Evolutionary conservation across 2,888 invertebrate genomes (phyloP).

Genomic region (Dryobotodes eremita): DNA sequence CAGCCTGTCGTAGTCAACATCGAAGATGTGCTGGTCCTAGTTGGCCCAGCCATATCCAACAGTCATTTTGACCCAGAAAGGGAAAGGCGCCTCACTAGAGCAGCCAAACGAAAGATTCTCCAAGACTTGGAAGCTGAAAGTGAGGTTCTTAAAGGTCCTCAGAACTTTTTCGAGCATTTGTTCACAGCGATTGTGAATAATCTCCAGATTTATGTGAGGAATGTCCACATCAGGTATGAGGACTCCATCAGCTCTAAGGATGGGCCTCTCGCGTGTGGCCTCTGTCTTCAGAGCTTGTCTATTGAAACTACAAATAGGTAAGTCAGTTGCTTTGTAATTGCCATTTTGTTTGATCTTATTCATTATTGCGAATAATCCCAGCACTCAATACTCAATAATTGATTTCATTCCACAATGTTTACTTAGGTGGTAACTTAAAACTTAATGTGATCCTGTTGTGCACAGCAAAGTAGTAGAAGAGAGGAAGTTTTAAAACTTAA

Average conservation of each 20-base stretch:
- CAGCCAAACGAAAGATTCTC: conserved; percentile 93
- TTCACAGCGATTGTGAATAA: conserved; percentile 95
- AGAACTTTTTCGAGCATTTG: conserved; percentile 93
- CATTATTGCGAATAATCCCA: neutral
- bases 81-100: conserved; percentile 93
- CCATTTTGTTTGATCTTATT: neutral
- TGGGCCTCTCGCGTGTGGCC: conserved; percentile 93
- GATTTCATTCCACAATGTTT: neutral
- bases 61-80: conserved; percentile 93
- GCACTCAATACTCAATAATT: neutral
- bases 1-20: conserved; percentile 94
- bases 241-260: conserved; percentile 93
- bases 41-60: conserved; percentile 93
- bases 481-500: neutral
- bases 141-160: conserved; percentile 91
- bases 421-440: neutral
- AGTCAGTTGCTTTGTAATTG: conserved; percentile 66
- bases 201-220: conserved; percentile 94
- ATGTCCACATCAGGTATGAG: conserved; percentile 95
- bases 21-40: conserved; percentile 94
- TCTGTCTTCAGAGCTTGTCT: conserved; percentile 94
- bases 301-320: conserved; percentile 95
- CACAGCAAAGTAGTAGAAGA: neutral
- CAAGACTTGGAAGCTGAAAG: conserved; percentile 92
- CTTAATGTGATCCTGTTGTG: neutral